Percentiles rank a stretch among this genome's conserved stretches.
phyloP scores from a whole-genome alignment of 2,113 vertebrate species.

The Colossoma macropomum region DNA sequence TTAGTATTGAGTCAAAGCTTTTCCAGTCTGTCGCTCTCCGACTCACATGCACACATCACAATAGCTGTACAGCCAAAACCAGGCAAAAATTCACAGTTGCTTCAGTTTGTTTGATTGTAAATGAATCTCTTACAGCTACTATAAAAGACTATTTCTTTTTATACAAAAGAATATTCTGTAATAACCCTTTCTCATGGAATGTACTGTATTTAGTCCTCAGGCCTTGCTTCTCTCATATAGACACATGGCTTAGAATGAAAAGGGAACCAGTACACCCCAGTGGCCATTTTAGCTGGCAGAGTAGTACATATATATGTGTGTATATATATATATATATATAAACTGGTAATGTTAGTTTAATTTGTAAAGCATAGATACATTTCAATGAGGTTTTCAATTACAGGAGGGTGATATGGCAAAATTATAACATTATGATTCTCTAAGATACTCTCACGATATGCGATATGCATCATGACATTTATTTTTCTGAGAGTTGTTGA shows the following conservation, averaged over 20 bases:
- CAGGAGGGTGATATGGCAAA: no score
- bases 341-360: no score
- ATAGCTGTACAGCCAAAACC: neutral
- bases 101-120: neutral
- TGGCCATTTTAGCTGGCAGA: neutral
- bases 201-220: neutral
- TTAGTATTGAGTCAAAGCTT: neutral
- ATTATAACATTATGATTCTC: no score
- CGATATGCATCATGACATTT: no score
- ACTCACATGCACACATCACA: neutral
- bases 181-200: neutral
- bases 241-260: neutral
- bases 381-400: no score
- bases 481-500: no score
- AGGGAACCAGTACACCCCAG: neutral
- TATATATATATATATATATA: no score
- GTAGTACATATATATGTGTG: no score
- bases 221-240: neutral
- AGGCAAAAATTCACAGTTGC: neutral
- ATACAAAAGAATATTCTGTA: neutral
- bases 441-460: no score
- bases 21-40: neutral
- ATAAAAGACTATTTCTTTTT: neutral
- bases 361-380: no score
- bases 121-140: neutral